Percentiles rank a stretch among this genome's conserved stretches.
These are phyloP conservation scores for Aphelenchoides avenae DNA, from an alignment of 1,140 invertebrate species.

Conservation along the genomic window DNA sequence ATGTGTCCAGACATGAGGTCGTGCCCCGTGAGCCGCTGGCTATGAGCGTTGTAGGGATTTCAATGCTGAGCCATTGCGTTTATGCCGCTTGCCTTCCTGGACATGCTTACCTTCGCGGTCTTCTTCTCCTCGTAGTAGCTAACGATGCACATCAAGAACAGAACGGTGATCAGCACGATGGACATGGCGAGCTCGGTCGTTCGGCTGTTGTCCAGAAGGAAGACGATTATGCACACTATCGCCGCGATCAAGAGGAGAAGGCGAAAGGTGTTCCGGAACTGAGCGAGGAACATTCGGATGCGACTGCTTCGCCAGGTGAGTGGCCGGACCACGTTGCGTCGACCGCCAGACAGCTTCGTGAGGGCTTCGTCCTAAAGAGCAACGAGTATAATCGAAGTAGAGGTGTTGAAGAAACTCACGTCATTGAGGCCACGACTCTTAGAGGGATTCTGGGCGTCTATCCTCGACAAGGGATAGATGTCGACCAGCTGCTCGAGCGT, in stretches of 20 bases:
- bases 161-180: slow-evolving; percentile 28
- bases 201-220: slow-evolving; percentile 26
- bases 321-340: slow-evolving; percentile 13
- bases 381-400: background rate
- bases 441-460: slow-evolving; percentile 19
- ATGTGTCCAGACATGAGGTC: too few relatives aligned
- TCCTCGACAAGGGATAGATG: slow-evolving; percentile 38
- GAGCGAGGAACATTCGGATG: slow-evolving; percentile 18
- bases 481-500: slow-evolving; percentile 32
- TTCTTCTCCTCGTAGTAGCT: slow-evolving; percentile 34
- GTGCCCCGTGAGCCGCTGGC: too few relatives aligned
- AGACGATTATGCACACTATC: slow-evolving; percentile 36
- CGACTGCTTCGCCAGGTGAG: slow-evolving; percentile 8
- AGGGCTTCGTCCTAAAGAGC: slow-evolving; percentile 23
- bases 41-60: too few relatives aligned
- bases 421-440: slow-evolving; percentile 31
- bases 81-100: too few relatives aligned
- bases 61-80: too few relatives aligned
- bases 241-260: slow-evolving; percentile 30
- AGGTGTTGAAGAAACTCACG: slow-evolving; percentile 18
- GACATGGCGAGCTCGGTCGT: slow-evolving; percentile 32
- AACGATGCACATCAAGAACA: slow-evolving; percentile 27
- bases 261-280: slow-evolving; percentile 40
- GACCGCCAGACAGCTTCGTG: slow-evolving; percentile 11
- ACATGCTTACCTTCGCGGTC: too few relatives aligned